Base-by-base conservation (phyloP, 2,797 vertebrate species). In the Dendrocincla fuliginosa region DNA sequence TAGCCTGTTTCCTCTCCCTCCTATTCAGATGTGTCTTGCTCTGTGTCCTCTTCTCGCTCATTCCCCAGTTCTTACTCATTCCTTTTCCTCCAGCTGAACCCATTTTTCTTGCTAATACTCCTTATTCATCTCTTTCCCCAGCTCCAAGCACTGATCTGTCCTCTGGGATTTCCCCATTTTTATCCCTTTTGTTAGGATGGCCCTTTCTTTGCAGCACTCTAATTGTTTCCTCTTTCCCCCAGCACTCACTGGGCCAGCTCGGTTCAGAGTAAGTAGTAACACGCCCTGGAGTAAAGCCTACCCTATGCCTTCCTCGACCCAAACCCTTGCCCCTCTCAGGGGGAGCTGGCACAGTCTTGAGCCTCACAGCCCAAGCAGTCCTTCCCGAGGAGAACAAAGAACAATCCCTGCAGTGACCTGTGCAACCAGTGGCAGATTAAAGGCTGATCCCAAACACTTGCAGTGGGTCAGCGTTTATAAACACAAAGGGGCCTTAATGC, bases 361-460 rank as follows among this genome's bases (percentile, higher is more conserved):
- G 30, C 41, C 57, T 42, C 9, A 0, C 11, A 50, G 75, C 35
- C 53, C 3, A 1, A 32, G 24, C 30, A 35, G 39, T 70, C 5
- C 37, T 75, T 6, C 13, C 6, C 13, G 24, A 25, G 75, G 33
- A 91, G 42, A 84, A 92, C 90, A 93, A 93, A 92, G 78, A 94
- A 89, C 76, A 87, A 70, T 88, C n/a, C 77, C 32, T n/a, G 28
- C 1, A 2, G 73, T 0, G 1, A 74, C 71, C 71, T 55, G 81
- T 32, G n/a, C 64, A 68, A 22, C 79, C n/a, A 28, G 65, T 49
- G 69, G 37, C 30, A 61, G 89, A 91, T 95, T 95, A 94, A 91
- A 91, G 80, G 55, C 87, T 93, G 91, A 96, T 95, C 90, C 76
- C 59, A 30, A 84, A 82, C 55, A 39, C 52, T 86, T 78, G 47